Conservation (phyloP, 2,797 vertebrate species). For the Sciurus carolinensis region DNA sequence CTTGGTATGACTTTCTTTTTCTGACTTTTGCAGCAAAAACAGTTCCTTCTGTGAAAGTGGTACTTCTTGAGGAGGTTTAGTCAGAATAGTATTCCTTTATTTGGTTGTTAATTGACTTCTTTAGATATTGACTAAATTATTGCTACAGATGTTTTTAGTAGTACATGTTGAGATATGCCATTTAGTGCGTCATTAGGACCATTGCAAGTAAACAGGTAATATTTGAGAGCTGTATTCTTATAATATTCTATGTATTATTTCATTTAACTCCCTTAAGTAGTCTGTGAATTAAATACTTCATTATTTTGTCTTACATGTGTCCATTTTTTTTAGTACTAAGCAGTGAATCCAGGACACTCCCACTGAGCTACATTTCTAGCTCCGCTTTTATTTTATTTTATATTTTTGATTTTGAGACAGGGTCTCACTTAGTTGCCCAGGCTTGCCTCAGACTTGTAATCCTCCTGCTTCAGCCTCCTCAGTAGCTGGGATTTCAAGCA, state of each 20-base stretch:
- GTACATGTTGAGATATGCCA: conserved; percentile 11
- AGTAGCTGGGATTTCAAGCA: too few species aligned
- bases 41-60: not conserved
- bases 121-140: not conserved
- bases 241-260: not conserved
- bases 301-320: too few species aligned
- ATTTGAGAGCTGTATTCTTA: conserved; percentile 50
- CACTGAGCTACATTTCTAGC: too few species aligned
- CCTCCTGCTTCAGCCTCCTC: too few species aligned
- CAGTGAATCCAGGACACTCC: too few species aligned
- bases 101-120: conserved; percentile 24
- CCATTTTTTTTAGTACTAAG: too few species aligned
- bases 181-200: conserved; percentile 25
- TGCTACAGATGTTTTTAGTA: conserved; percentile 7
- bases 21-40: not conserved
- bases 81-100: conserved; percentile 50
- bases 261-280: conserved; percentile 10
- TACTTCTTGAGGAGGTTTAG: conserved; percentile 42
- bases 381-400: too few species aligned
- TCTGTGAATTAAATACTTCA: not conserved
- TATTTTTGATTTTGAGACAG: too few species aligned
- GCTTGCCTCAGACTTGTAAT: too few species aligned
- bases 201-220: conserved; percentile 21
- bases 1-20: not conserved
- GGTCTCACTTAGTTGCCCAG: too few species aligned